Percentiles rank a stretch among this genome's conserved stretches.
These are phyloP conservation scores for Metalampra italica DNA, from an alignment of 2,888 invertebrate genomes.

Conservation along the genomic window DNA sequence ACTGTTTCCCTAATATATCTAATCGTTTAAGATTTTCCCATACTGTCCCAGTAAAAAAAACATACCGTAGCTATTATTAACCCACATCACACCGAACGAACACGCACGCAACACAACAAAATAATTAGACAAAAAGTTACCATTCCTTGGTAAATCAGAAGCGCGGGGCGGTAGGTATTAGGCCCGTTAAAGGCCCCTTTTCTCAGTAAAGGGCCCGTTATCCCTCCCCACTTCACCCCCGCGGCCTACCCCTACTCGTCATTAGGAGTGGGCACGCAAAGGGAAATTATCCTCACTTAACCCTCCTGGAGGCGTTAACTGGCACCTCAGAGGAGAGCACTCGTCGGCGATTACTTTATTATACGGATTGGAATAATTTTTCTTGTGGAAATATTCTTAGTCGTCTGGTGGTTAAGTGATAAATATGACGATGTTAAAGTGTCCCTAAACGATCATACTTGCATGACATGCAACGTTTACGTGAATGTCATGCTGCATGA, in stretches of 20 bases:
- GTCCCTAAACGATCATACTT: no score
- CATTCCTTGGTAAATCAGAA: conserved; percentile 30
- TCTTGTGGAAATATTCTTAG: conserved; percentile 39
- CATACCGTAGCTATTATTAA: background rate
- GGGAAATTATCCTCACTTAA: conserved; percentile 77
- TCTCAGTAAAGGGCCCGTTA: conserved; percentile 24
- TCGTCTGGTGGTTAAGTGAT: conserved; percentile 4
- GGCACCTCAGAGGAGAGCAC: conserved; percentile 72
- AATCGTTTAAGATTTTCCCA: no score
- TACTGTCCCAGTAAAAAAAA: no score
- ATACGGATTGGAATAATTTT: conserved; percentile 69
- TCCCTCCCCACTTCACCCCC: conserved; percentile 26
- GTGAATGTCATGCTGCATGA: no score
- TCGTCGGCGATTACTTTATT: conserved; percentile 70
- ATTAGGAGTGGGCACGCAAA: conserved; percentile 74
- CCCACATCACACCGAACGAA: background rate
- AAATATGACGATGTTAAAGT: background rate
- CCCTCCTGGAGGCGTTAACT: conserved; percentile 77
- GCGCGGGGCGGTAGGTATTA: conserved; percentile 13
- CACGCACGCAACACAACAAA: conserved; percentile 13
- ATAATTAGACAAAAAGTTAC: conserved; percentile 27
- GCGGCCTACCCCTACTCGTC: conserved; percentile 38
- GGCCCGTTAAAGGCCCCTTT: conserved; percentile 22
- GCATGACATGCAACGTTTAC: no score
- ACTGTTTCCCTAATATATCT: no score